Base-by-base conservation (phyloP, 2,888 invertebrate species). In the Glaucopsyche alexis region DNA sequence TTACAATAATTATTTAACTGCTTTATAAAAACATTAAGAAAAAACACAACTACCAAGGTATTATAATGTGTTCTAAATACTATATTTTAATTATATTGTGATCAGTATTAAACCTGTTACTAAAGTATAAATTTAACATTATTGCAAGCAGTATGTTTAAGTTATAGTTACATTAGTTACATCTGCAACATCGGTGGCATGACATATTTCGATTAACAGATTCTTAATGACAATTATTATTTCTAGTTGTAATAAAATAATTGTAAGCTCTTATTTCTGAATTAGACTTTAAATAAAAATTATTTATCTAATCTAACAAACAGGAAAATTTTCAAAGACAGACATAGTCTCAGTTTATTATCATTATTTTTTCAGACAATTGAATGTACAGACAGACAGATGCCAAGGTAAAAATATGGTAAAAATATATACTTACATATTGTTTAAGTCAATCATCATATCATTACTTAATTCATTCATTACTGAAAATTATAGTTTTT, bases 351-450 rank as follows among this genome's bases (percentile, higher is more conserved):
- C 13, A 29, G 29, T 6, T 29, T 55, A 19, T 60, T 60, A 60
- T 60, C 6, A 60, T 60, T 60, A 60, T 60, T 60, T 60, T 60
- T 60, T 60, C 60, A 60, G 60, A 60, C 60, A 60, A 38, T 60
- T 60, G 60, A 60, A 60, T 60, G 60, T 60, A 60, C 60, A 60
- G 60, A 60, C 60, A 60, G 60, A 13, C 60, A 60, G 60, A 60
- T 60, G 60, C 60, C 60, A 60, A 60, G 60, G 60, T 60, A 60
- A 60, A 60, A 60, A 60, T n/a, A 14, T 29, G n/a, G n/a, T n/a
- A n/a, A n/a, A n/a, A n/a, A 60, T 60, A 14, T 29, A 29, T n/a
- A 60, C 29, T 55, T 55, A 1, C 38, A 13, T 60, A 29, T 60
- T 60, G 29, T 13, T 38, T 29, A 60, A 42, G 42, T 7, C 13